phyloP scores from a whole-genome alignment of 2,113 vertebrate genomes.

The Dendropsophus ebraccatus region DNA sequence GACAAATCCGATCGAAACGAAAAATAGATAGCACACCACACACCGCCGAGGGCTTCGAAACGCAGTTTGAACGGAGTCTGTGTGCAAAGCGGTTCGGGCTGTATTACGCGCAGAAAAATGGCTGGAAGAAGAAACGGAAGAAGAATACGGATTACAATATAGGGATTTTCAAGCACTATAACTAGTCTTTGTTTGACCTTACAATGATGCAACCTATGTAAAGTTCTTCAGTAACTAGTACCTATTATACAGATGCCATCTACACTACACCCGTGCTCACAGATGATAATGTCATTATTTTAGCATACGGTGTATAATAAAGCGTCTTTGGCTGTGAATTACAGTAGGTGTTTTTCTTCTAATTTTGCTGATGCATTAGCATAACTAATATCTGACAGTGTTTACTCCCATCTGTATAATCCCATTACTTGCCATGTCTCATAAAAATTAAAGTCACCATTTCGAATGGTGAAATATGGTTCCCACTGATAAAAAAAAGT shows the following conservation, averaged over 20 bases:
- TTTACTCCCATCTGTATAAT: neutral
- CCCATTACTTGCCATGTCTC: neutral
- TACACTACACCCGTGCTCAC: neutral
- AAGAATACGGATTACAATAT: no score
- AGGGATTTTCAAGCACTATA: no score
- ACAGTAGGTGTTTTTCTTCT: neutral
- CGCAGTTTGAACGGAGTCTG: no score
- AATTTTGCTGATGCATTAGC: neutral
- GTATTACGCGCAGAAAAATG: no score
- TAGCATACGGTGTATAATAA: neutral
- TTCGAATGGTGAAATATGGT: neutral
- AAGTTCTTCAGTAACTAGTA: no score
- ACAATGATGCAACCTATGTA: no score
- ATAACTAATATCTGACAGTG: conserved; percentile 10
- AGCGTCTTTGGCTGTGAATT: neutral
- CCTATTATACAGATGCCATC: neutral
- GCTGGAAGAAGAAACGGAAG: no score
- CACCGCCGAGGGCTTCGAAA: no score
- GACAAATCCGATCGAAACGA: no score
- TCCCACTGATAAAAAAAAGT: neutral
- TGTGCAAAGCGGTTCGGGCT: no score
- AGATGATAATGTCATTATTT: neutral
- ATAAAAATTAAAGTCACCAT: neutral
- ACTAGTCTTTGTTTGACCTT: no score
- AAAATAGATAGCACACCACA: no score